Conservation (phyloP, 2,888 invertebrate genomes). For the Anagyrus pseudococci region DNA sequence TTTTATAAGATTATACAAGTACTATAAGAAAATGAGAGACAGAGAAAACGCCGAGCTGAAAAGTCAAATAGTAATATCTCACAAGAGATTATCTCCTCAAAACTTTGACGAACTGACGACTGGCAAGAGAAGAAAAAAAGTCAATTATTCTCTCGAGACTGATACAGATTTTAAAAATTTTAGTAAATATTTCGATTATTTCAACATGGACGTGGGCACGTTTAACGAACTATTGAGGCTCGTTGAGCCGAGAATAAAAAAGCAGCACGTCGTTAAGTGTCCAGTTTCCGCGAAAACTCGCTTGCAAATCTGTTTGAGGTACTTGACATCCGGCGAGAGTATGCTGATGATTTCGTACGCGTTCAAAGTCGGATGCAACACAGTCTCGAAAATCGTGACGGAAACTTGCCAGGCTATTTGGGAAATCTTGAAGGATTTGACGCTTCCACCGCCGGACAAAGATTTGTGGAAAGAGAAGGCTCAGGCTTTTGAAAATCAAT, state of each 20-base stretch:
- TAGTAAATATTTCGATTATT: conserved; percentile 33
- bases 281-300: conserved; percentile 33
- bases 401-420: conserved; percentile 38
- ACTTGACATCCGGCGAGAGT: conserved; percentile 40
- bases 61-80: neutral
- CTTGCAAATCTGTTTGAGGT: conserved; percentile 37
- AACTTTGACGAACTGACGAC: neutral
- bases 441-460: conserved; percentile 21
- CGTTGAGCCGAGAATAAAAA: conserved; percentile 26
- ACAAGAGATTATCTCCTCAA: neutral
- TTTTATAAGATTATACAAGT: conserved; percentile 7
- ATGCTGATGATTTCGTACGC: conserved; percentile 30
- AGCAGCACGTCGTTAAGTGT: conserved; percentile 21
- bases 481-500: conserved; percentile 11
- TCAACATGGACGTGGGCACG: conserved; percentile 29
- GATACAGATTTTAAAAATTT: conserved; percentile 20
- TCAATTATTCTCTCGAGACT: conserved; percentile 21
- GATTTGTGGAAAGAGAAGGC: conserved; percentile 29
- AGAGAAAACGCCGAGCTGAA: neutral
- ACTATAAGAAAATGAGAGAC: conserved; percentile 20
- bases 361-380: conserved; percentile 31
- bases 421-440: conserved; percentile 31
- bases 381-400: conserved; percentile 36
- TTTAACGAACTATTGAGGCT: conserved; percentile 32
- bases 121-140: neutral